phyloP scores from a whole-genome alignment of 2,888 invertebrate genomes.

The Melieria omissa region DNA sequence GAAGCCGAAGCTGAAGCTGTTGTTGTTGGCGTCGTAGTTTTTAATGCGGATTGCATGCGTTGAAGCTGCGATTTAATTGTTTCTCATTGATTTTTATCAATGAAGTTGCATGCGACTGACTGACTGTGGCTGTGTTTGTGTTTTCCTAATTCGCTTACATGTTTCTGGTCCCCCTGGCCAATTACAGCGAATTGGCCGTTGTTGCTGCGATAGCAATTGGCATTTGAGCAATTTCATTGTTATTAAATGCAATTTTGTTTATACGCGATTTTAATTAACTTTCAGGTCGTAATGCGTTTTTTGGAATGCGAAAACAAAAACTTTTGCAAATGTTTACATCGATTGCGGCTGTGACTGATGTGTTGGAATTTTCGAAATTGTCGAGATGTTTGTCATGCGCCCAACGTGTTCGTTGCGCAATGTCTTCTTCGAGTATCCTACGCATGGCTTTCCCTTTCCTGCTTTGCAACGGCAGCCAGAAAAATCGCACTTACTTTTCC shows the following conservation, averaged over 20 bases:
- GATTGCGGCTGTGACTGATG: no score
- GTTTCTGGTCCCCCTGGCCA: neutral
- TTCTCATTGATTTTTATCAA: constrained; percentile 34
- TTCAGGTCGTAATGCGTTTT: constrained; percentile 4
- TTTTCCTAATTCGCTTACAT: neutral
- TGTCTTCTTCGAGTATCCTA: no score
- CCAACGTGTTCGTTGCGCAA: no score
- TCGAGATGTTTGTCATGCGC: no score
- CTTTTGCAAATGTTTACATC: no score
- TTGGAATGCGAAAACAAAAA: no score
- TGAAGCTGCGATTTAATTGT: constrained; percentile 23
- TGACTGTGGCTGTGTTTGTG: neutral
- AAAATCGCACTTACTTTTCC: no score
- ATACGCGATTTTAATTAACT: constrained; percentile 19
- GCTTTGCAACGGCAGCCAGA: no score
- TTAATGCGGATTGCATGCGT: constrained; percentile 1
- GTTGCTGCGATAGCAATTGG: constrained; percentile 28
- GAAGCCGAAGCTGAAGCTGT: neutral
- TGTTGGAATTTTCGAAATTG: no score
- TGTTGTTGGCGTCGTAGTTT: neutral
- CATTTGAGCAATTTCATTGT: constrained; percentile 37
- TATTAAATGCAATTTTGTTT: constrained; percentile 35
- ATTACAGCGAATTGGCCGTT: constrained; percentile 16
- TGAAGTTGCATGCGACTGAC: constrained; percentile 23
- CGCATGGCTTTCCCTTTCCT: no score